A percentile compares a stretch with the other conserved stretches of the same genome.
phyloP scores from a whole-genome alignment of 1,140 invertebrate species.

The Scaptomyza montana region DNA sequence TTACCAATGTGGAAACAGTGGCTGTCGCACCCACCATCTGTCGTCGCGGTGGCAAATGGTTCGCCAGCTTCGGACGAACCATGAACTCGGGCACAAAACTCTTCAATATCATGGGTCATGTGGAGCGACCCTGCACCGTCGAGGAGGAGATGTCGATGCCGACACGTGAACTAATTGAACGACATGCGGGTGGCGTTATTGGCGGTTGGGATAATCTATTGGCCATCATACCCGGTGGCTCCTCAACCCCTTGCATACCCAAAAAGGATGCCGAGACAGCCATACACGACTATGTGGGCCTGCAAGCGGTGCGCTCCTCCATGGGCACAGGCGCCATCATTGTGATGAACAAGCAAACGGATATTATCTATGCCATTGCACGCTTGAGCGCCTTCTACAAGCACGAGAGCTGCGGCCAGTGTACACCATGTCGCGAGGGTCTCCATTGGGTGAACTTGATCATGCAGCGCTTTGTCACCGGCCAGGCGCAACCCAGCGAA shows the following conservation, averaged over 20 bases:
- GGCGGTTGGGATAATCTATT: slow-evolving; percentile 74
- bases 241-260: slow-evolving; percentile 70
- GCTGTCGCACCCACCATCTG: slow-evolving; percentile 86
- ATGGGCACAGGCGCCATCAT: slow-evolving; percentile 72
- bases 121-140: slow-evolving; percentile 90
- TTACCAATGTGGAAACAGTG: slow-evolving; percentile 94
- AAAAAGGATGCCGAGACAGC: slow-evolving; percentile 31
- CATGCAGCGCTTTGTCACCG: slow-evolving; percentile 71
- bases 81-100: slow-evolving; percentile 91
- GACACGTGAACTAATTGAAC: slow-evolving; percentile 66
- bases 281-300: slow-evolving; percentile 69
- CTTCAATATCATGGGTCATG: slow-evolving; percentile 92
- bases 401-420: slow-evolving; percentile 92
- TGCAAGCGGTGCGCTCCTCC: slow-evolving; percentile 64
- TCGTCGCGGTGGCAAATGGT: slow-evolving; percentile 90
- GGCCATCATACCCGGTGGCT: slow-evolving; percentile 71
- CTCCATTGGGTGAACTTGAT: slow-evolving; percentile 70
- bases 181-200: slow-evolving; percentile 68
- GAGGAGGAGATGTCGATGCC: slow-evolving; percentile 86
- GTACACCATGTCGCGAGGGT: slow-evolving; percentile 92
- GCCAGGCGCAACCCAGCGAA: slow-evolving; percentile 53
- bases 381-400: slow-evolving; percentile 90
- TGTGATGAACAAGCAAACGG: slow-evolving; percentile 69
- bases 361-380: slow-evolving; percentile 86
- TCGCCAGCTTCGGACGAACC: slow-evolving; percentile 88